phyloP scores from a whole-genome alignment of 2,113 vertebrate species.

The Apteryx owenii region DNA sequence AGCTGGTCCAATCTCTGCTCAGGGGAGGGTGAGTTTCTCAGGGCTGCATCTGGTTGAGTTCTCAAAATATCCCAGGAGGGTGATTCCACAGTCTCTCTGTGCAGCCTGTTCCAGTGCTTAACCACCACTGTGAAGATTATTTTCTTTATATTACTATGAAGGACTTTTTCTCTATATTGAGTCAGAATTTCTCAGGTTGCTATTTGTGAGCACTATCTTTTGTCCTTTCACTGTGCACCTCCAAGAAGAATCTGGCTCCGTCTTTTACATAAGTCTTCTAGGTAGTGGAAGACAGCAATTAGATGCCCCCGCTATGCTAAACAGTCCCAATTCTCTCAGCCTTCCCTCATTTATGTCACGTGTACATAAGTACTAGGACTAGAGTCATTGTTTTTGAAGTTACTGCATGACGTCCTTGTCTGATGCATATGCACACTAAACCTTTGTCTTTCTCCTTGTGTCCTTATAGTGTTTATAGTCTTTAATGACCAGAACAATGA shows the following conservation, averaged over 20 bases:
- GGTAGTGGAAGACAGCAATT: neutral
- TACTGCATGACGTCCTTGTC: neutral
- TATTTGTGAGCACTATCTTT: neutral
- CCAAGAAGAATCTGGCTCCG: neutral
- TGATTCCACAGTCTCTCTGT: neutral
- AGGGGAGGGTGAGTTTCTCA: neutral
- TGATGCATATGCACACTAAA: neutral
- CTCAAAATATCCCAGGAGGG: neutral
- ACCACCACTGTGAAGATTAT: neutral
- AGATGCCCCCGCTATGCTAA: neutral
- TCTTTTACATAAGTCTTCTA: neutral
- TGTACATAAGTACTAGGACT: too few species aligned
- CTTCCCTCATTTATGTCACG: fast-evolving
- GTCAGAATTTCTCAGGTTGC: neutral
- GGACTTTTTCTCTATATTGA: neutral
- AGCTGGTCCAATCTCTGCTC: neutral
- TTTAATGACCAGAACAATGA: neutral
- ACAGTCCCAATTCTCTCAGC: neutral
- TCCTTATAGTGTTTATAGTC: neutral
- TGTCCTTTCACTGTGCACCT: neutral
- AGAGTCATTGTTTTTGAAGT: neutral
- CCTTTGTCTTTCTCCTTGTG: neutral
- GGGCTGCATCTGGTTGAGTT: neutral
- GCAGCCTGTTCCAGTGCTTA: neutral
- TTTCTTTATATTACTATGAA: neutral